Conservation (phyloP, 1,140 invertebrate species). For the Drosophila teissieri region DNA sequence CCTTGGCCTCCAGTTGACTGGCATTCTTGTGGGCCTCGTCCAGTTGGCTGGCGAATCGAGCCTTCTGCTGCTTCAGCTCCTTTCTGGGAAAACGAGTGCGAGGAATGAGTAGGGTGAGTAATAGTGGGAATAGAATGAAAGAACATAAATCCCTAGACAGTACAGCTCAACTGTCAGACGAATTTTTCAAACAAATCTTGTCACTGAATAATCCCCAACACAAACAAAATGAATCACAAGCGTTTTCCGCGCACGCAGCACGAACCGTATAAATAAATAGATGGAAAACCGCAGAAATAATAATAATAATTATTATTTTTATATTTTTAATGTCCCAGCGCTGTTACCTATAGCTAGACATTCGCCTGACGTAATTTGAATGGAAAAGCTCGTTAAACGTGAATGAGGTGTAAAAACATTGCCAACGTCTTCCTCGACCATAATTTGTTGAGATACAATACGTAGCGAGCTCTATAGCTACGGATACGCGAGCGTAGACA, state of each 20-base stretch:
- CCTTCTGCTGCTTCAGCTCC: slow-evolving; percentile 86
- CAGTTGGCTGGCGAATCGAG: slow-evolving; percentile 85
- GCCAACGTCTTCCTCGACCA: slow-evolving; percentile 53
- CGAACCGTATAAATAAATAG: slow-evolving; percentile 38
- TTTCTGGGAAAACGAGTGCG: slow-evolving; percentile 75
- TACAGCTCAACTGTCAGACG: slow-evolving; percentile 42
- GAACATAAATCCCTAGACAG: slow-evolving; percentile 36
- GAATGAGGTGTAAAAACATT: slow-evolving; percentile 68
- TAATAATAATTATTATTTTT: slow-evolving; percentile 35
- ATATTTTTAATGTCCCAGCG: slow-evolving; percentile 15
- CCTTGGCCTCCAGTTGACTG: slow-evolving; percentile 85
- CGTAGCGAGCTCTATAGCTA: slow-evolving; percentile 17
- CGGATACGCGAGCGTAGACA: slow-evolving; percentile 7
- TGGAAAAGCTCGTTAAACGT: slow-evolving; percentile 59
- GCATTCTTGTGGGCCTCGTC: slow-evolving; percentile 86
- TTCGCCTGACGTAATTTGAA: slow-evolving; percentile 62
- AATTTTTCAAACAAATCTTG: slow-evolving; percentile 47
- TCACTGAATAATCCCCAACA: slow-evolving; percentile 53
- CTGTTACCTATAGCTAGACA: slow-evolving; percentile 36
- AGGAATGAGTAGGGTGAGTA: slow-evolving; percentile 31
- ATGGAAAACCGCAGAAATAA: slow-evolving; percentile 15
- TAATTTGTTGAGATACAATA: slow-evolving; percentile 54
- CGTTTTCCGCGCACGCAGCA: slow-evolving; percentile 60
- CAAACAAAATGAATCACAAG: slow-evolving; percentile 71
- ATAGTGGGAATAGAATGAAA: background rate